Evolutionary conservation across 23 tunicate species (phyloP), one percentile per base, ranked within the genome.

Genomic region (Halocynthia roretzi): DNA sequence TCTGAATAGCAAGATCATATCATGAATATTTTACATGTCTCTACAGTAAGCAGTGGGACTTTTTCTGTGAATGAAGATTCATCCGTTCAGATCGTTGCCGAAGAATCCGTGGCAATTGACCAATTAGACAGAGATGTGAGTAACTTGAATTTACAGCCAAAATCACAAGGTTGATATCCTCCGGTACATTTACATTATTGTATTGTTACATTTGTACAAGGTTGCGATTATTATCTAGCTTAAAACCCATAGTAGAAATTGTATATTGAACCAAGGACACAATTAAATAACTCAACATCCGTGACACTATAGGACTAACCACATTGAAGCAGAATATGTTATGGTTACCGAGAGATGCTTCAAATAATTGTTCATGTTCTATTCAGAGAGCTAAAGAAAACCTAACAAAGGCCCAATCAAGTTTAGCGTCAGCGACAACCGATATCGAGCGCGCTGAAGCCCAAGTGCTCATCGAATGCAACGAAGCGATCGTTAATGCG

Each of bases 31-130:
- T 31, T 31, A 31, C 44, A 31, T 31, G 44, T 60, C 2, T n/a
- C 4, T n/a, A 19, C 81, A 86, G 93, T 96, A 74, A 96, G 99
- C 78, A 89, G 96, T 78, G 99, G 99, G 67, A 63, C 93, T 12
- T 96, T 83, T 76, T 81, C 86, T 48, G 97, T 96, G 7, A 96
- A 96, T 64, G 92, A 86, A 58, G 99, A 96, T 78, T 82, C 93
- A 5, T 83, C 96, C 7, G 99, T 96, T 56, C 85, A 80, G 62
- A 82, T 96, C 10, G 87, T 80, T 12, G 99, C 99, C 8, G 99
- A 96, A 65, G 99, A 96, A 80, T 96, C 96, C 49, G 99, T 85
- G 15, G 83, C 93, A 6, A 21, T 96, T 54, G 91, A 91, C 52
- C 80, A 90, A 11, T 80, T 96, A 7, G 99, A 96, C 66, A 90